A percentile compares a stretch with the other conserved stretches of the same genome.
phyloP scores from a whole-genome alignment of 2,797 vertebrate genomes.

The Leucoraja ocellata region DNA sequence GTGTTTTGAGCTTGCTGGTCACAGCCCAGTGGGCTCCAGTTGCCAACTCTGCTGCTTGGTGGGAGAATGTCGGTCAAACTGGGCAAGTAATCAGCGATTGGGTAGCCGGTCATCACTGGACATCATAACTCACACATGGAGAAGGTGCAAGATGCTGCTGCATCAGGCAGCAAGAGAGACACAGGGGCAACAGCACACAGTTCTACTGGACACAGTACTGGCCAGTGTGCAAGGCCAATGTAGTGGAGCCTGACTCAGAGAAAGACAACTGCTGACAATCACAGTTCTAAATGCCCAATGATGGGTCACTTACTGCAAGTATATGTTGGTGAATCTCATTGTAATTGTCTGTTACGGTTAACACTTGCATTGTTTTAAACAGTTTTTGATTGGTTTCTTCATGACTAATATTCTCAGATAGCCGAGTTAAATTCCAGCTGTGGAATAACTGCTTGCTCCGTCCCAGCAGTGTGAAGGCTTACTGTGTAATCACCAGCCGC shows the following conservation, averaged over 20 bases:
- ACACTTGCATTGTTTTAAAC: neutral
- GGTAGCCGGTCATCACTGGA: too few species aligned
- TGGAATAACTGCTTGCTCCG: conserved; percentile 21
- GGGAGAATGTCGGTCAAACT: neutral
- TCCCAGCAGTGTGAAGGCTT: neutral
- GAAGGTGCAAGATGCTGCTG: neutral
- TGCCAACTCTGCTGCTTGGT: neutral
- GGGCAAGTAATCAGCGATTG: neutral
- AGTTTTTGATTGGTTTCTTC: neutral
- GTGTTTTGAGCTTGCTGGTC: neutral
- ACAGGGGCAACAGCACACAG: neutral
- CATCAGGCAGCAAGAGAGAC: neutral
- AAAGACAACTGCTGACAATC: conserved; percentile 1
- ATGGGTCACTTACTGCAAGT: conserved; percentile 1
- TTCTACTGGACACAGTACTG: neutral
- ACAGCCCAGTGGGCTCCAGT: neutral
- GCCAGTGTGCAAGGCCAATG: neutral
- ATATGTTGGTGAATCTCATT: neutral
- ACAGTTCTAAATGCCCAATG: neutral
- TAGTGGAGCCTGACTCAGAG: neutral
- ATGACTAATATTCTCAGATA: neutral
- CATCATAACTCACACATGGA: too few species aligned
- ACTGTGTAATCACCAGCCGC: conserved; percentile 9
- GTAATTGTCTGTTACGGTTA: neutral
- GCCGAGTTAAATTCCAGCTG: neutral